A percentile compares a stretch with the other conserved stretches of the same genome.
These are phyloP conservation scores for Chorisops tibialis DNA, from an alignment of 2,888 invertebrate genomes.

Conservation along the genomic window DNA sequence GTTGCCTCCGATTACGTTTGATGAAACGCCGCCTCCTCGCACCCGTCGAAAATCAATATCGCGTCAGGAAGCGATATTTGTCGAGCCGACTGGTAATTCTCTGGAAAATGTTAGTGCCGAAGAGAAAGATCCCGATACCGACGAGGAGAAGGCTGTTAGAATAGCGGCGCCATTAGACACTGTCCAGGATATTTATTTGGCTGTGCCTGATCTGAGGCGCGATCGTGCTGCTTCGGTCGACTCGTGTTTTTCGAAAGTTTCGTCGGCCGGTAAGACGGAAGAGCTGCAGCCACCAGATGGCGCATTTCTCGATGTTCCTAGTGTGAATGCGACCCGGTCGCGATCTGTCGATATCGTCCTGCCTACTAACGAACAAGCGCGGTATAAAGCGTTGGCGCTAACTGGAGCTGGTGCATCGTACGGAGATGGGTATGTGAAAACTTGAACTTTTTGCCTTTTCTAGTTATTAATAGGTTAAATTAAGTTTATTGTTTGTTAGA, in stretches of 20 bases:
- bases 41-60: constrained; percentile 71
- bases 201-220: constrained; percentile 78
- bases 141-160: constrained; percentile 11
- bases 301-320: constrained; percentile 65
- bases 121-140: constrained; percentile 43
- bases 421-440: constrained; percentile 43
- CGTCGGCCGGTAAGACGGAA: constrained; percentile 68
- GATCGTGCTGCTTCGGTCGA: constrained; percentile 86
- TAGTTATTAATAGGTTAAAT: too few species aligned
- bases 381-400: constrained; percentile 78
- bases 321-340: constrained; percentile 67
- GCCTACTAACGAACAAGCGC: constrained; percentile 79
- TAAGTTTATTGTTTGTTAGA: too few species aligned
- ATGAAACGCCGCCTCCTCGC: constrained; percentile 48
- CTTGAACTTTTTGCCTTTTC: neutral
- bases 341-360: constrained; percentile 84
- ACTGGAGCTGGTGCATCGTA: constrained; percentile 54
- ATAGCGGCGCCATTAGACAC: constrained; percentile 38
- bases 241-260: constrained; percentile 77
- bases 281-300: constrained; percentile 63
- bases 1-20: constrained; percentile 56
- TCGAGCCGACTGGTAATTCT: constrained; percentile 68
- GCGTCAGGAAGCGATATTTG: constrained; percentile 78
- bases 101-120: constrained; percentile 63
- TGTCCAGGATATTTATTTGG: constrained; percentile 71